These are phyloP conservation scores for Triplophysa tibetana DNA, from an alignment of 2,113 vertebrate genomes.

Conservation along the genomic window DNA sequence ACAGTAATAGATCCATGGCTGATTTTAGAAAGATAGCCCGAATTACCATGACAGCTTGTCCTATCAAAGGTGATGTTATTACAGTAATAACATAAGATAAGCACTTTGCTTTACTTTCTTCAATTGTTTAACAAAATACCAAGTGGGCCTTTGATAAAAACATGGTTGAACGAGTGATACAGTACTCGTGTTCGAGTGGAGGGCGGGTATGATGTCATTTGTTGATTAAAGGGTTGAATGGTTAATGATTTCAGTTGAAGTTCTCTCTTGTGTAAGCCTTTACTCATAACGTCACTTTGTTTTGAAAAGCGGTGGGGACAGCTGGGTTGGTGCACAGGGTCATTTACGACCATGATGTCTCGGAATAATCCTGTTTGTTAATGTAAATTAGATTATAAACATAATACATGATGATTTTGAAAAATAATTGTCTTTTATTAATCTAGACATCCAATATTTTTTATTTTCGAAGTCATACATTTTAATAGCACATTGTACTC, in stretches of 20 bases:
- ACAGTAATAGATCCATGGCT: too few relatives aligned
- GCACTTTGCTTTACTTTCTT: neutral
- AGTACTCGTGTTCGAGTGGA: neutral
- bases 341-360: neutral
- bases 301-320: too few relatives aligned
- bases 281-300: too few relatives aligned
- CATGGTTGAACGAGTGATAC: neutral
- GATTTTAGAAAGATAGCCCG: too few relatives aligned
- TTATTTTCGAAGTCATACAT: too few relatives aligned
- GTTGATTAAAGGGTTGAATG: neutral
- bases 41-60: neutral
- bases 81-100: neutral
- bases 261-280: neutral
- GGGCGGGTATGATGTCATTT: neutral
- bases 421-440: too few relatives aligned
- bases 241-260: neutral
- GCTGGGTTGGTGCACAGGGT: neutral
- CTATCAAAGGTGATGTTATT: neutral
- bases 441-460: too few relatives aligned
- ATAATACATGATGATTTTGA: too few relatives aligned
- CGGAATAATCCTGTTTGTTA: neutral
- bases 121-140: neutral
- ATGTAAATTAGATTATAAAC: too few relatives aligned
- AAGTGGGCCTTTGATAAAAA: slow-evolving; percentile 8
- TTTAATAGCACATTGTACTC: too few relatives aligned